Evolutionary conservation across 2,797 vertebrate genomes (phyloP).

Genomic region (Sardinella longiceps): DNA sequence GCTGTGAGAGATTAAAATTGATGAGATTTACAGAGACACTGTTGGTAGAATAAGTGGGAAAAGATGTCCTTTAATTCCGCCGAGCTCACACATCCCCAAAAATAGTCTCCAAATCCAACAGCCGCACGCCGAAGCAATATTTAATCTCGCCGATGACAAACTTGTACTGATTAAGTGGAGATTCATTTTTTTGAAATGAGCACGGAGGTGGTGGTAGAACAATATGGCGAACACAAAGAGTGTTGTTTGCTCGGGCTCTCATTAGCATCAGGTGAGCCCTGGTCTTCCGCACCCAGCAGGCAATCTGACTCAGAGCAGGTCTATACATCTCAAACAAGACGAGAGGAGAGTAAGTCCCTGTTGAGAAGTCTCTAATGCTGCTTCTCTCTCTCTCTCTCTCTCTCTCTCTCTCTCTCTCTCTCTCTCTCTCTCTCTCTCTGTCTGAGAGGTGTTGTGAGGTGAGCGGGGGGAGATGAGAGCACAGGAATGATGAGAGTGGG

Average conservation of each 20-base stretch:
- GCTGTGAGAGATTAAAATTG: conserved; percentile 24
- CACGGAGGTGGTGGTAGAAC: not conserved
- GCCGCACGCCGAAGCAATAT: not conserved
- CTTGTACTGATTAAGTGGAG: not conserved
- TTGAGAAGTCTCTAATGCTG: too few relatives aligned
- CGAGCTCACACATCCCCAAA: not conserved
- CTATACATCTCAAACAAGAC: too few relatives aligned
- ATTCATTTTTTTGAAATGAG: not conserved
- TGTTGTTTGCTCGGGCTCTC: not conserved
- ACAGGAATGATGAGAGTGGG: too few relatives aligned
- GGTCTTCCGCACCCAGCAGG: not conserved
- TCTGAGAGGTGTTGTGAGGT: too few relatives aligned
- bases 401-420: too few relatives aligned
- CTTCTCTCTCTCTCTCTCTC: too few relatives aligned
- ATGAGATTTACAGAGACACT: not conserved
- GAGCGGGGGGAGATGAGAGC: too few relatives aligned
- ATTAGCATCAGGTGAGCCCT: not conserved
- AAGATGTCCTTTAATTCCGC: not conserved
- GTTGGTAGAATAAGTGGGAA: conserved; percentile 26
- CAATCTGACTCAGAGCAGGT: too few relatives aligned
- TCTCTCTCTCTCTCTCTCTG: too few relatives aligned
- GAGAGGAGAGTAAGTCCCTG: too few relatives aligned
- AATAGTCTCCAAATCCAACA: not conserved
- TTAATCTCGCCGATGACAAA: conserved; percentile 6
- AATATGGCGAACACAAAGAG: not conserved